A percentile compares a stretch with the other conserved stretches of the same genome.
phyloP scores from a whole-genome alignment of 2,113 vertebrate species.

The Rhabdomys dilectus region DNA sequence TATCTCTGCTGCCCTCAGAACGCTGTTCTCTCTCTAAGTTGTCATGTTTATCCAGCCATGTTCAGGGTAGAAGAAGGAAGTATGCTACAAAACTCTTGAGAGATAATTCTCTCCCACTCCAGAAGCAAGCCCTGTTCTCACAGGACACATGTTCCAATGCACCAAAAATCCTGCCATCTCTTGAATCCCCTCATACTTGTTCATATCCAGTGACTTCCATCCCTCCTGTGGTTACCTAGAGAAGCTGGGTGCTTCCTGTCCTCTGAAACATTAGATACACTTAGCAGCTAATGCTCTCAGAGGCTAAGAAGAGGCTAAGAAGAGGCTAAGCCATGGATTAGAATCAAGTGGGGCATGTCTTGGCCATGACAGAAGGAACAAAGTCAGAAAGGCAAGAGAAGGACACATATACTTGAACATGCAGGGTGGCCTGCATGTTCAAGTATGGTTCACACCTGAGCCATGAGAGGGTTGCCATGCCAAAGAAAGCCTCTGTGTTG shows the following conservation, averaged over 20 bases:
- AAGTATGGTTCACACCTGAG: fast-evolving
- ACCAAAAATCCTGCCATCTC: fast-evolving
- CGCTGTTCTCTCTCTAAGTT: background rate
- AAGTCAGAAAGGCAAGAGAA: background rate
- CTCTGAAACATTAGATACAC: background rate
- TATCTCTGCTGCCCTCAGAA: background rate
- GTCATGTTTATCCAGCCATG: fast-evolving
- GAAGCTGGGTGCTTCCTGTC: background rate
- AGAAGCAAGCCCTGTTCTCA: background rate
- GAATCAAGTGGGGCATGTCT: fast-evolving
- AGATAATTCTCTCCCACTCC: background rate
- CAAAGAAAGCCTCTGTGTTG: background rate
- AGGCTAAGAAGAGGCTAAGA: background rate
- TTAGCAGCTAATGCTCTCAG: background rate
- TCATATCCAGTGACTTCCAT: fast-evolving
- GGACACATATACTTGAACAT: background rate
- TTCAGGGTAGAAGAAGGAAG: background rate
- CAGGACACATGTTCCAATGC: background rate
- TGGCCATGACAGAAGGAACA: background rate
- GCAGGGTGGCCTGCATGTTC: no score
- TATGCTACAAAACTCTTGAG: background rate
- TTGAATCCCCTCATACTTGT: background rate
- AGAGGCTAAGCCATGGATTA: background rate
- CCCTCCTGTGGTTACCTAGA: fast-evolving
- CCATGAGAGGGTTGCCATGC: background rate